Conservation (phyloP, 1,140 invertebrate genomes). For the Drosophila gunungcola region DNA sequence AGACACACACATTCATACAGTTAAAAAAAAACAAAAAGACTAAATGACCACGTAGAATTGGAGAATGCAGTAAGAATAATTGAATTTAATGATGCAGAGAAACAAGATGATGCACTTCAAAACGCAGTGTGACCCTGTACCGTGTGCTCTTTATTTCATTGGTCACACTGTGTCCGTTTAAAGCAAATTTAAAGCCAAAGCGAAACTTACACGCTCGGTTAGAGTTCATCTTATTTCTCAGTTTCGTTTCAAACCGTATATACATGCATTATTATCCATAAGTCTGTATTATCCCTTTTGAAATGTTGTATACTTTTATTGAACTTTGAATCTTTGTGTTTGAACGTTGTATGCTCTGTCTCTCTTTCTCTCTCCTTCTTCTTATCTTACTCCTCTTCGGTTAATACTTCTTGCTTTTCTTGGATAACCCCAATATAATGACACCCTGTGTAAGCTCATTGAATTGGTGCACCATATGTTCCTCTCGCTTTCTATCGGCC, state of each 20-base stretch:
- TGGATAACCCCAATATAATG: not conserved
- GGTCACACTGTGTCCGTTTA: not conserved
- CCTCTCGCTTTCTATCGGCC: constrained; percentile 10
- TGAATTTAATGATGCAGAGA: constrained; percentile 4
- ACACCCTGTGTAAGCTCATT: constrained; percentile 3
- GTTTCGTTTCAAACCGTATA: not conserved
- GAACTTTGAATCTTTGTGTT: constrained; percentile 33
- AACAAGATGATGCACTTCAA: not conserved
- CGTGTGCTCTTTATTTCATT: no score
- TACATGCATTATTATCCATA: constrained; percentile 12
- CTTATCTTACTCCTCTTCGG: constrained; percentile 3
- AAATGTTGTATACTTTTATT: constrained; percentile 16
- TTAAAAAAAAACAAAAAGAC: not conserved
- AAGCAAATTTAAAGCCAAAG: not conserved
- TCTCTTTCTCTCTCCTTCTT: constrained; percentile 13
- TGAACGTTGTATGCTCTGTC: constrained; percentile 38
- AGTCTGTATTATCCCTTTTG: constrained; percentile 9
- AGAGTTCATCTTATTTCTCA: constrained; percentile 1
- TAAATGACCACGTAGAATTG: constrained; percentile 21
- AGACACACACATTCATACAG: constrained; percentile 9
- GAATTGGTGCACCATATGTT: constrained; percentile 22
- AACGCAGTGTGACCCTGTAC: no score
- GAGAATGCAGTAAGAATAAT: constrained; percentile 27
- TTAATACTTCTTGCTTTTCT: constrained; percentile 10
- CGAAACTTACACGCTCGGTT: not conserved